A percentile compares a stretch with the other conserved stretches of the same genome.
phyloP scores from a whole-genome alignment of 1,140 invertebrate genomes.

The Mya arenaria region DNA sequence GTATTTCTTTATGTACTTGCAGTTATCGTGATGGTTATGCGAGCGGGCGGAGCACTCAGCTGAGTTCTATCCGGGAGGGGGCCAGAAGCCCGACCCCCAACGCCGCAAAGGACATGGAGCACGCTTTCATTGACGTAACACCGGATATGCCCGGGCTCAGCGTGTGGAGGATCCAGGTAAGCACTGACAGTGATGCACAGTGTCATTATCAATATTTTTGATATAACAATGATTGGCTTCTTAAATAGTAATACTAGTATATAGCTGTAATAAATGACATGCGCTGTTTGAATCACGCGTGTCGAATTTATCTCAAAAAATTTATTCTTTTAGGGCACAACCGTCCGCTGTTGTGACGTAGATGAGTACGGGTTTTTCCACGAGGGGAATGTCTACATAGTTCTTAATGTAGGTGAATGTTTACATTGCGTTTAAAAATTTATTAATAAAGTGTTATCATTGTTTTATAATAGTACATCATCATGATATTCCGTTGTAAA shows the following conservation, averaged over 20 bases:
- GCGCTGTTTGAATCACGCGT: too few relatives aligned
- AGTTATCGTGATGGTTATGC: background rate
- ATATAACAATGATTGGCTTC: background rate
- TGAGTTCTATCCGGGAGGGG: constrained; percentile 12
- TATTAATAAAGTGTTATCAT: too few relatives aligned
- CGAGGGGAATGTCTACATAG: constrained; percentile 41
- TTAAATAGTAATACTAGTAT: too few relatives aligned
- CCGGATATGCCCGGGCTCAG: constrained; percentile 3
- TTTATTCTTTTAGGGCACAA: constrained; percentile 26
- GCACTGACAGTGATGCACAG: background rate
- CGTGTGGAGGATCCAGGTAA: constrained; percentile 41
- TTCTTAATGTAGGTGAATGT: constrained; percentile 37
- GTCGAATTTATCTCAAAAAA: too few relatives aligned
- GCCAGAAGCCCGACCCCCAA: constrained; percentile 44
- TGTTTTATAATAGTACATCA: too few relatives aligned
- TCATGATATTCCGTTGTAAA: too few relatives aligned
- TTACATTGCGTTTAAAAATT: too few relatives aligned
- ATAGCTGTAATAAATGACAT: too few relatives aligned
- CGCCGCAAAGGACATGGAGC: constrained; percentile 32
- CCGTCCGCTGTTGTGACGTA: background rate
- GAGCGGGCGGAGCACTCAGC: constrained; percentile 10
- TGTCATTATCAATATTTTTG: background rate
- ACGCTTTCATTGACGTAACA: constrained; percentile 20
- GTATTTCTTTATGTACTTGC: background rate
- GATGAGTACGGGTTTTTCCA: constrained; percentile 41